phyloP scores from a whole-genome alignment of 1,140 invertebrate genomes.

The Achroia grisella region DNA sequence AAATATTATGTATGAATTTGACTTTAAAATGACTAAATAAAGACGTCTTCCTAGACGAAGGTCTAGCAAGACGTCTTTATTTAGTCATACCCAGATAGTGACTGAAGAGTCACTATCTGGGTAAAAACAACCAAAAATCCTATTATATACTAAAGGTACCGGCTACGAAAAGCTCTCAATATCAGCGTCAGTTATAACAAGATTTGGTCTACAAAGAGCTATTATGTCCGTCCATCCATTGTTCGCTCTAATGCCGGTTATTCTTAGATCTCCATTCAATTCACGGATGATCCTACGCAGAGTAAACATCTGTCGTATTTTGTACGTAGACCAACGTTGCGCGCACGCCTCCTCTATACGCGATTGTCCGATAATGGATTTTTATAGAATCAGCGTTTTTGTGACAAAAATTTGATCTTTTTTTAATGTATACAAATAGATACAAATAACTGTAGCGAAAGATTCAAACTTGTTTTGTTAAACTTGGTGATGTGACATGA shows the following conservation, averaged over 20 bases:
- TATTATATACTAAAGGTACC: too few relatives aligned
- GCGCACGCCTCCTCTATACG: slow-evolving; percentile 28
- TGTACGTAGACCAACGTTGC: neutral
- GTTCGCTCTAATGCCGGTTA: slow-evolving; percentile 34
- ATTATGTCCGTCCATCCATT: slow-evolving; percentile 46
- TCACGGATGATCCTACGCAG: slow-evolving; percentile 7
- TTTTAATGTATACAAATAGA: slow-evolving; percentile 1
- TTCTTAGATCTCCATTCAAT: slow-evolving; percentile 15
- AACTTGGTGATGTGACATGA: too few relatives aligned
- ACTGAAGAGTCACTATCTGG: too few relatives aligned
- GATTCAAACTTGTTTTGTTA: slow-evolving; percentile 10
- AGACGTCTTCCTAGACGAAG: too few relatives aligned
- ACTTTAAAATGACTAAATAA: too few relatives aligned
- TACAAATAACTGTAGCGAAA: slow-evolving; percentile 3
- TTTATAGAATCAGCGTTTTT: slow-evolving; percentile 13
- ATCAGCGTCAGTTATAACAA: slow-evolving; percentile 53
- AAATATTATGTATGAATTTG: too few relatives aligned
- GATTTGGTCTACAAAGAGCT: slow-evolving; percentile 47
- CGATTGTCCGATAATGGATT: slow-evolving; percentile 20
- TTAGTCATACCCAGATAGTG: too few relatives aligned
- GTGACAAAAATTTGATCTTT: neutral
- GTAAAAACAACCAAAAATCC: too few relatives aligned
- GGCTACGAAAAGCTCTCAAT: neutral
- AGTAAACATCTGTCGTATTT: slow-evolving; percentile 51
- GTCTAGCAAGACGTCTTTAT: too few relatives aligned